These are phyloP conservation scores for Mus pahari DNA, from an alignment of 2,113 vertebrate genomes.

Conservation along the genomic window DNA sequence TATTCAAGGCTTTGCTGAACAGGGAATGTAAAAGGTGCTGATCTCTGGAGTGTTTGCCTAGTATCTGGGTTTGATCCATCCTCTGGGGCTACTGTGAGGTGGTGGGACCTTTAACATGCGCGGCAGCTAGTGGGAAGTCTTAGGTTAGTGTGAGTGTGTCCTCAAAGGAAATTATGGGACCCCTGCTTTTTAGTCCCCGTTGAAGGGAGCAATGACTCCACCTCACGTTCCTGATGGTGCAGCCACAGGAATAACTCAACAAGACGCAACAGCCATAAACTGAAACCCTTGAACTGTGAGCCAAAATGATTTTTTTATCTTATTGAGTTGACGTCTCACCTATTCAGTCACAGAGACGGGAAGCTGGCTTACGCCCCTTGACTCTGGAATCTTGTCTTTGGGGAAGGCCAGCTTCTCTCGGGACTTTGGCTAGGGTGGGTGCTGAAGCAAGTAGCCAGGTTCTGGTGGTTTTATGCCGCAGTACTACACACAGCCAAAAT, in stretches of 20 bases:
- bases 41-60: neutral
- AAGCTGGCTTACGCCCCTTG: neutral
- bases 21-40: neutral
- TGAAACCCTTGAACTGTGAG: neutral
- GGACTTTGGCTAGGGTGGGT: neutral
- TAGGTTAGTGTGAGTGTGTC: neutral
- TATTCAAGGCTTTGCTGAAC: neutral
- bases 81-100: neutral
- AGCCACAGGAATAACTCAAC: neutral
- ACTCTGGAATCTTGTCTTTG: constrained; percentile 38
- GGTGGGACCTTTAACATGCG: neutral
- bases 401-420: neutral
- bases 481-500: neutral
- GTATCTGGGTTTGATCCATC: neutral
- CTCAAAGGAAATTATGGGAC: neutral
- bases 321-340: neutral
- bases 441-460: neutral
- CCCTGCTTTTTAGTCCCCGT: neutral
- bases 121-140: neutral
- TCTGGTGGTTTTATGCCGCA: neutral
- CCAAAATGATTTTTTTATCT: neutral
- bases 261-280: neutral
- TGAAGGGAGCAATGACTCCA: neutral
- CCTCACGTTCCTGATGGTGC: neutral
- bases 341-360: neutral